Conservation (phyloP, 1,140 invertebrate species). For the Apis dorsata region DNA sequence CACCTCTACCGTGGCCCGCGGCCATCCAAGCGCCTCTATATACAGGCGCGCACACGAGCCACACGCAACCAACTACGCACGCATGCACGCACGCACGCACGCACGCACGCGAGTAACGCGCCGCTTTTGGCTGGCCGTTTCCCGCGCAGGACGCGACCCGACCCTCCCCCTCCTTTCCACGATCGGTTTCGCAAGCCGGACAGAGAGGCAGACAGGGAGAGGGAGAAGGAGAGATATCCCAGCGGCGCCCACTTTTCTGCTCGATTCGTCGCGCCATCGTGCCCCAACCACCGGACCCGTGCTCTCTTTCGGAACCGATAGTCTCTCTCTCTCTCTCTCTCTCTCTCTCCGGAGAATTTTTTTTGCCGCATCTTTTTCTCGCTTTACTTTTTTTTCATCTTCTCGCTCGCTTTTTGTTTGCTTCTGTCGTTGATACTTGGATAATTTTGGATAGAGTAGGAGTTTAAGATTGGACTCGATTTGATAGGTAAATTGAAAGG, state of each 20-base stretch:
- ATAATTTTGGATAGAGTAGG: too few relatives aligned
- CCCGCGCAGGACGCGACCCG: constrained; percentile 55
- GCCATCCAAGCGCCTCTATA: constrained; percentile 37
- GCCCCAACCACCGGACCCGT: neutral
- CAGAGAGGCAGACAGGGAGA: neutral
- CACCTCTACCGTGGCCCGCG: constrained; percentile 61
- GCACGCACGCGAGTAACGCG: constrained; percentile 33
- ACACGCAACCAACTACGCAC: neutral
- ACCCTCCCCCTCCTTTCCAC: constrained; percentile 35
- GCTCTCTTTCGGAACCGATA: neutral
- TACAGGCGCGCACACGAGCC: constrained; percentile 15
- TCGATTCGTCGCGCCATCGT: constrained; percentile 42
- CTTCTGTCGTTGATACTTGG: neutral
- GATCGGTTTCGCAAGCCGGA: constrained; percentile 51
- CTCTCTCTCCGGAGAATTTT: neutral
- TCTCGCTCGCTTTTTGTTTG: neutral
- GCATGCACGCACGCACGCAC: neutral
- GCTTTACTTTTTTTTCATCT: neutral
- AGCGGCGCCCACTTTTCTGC: constrained; percentile 41
- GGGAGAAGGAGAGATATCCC: neutral
- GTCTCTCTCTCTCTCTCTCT: too few relatives aligned
- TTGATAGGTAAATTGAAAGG: too few relatives aligned
- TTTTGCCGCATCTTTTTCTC: neutral
- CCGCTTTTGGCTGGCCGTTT: constrained; percentile 61
- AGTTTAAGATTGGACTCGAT: too few relatives aligned